Evolutionary conservation across 2,797 vertebrate genomes (phyloP).

Genomic region (Typhlichthys eigenmanni): DNA sequence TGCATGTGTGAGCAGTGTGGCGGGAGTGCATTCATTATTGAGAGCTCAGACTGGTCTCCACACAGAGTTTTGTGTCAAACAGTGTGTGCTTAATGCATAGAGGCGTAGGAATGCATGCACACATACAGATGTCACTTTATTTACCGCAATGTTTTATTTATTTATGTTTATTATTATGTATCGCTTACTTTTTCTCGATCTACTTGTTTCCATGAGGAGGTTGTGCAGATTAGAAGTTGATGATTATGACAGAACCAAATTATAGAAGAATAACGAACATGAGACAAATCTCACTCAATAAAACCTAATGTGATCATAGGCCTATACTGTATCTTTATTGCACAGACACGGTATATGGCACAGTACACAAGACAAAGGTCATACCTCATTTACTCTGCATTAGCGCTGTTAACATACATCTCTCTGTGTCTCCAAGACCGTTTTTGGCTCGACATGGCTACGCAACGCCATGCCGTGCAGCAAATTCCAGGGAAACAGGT

Average conservation of each 20-base stretch:
- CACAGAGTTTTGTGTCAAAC: slow-evolving; percentile 44
- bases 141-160: slow-evolving; percentile 61
- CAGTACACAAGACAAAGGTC: too few species aligned
- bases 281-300: too few species aligned
- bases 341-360: background rate
- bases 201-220: slow-evolving; percentile 54
- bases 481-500: slow-evolving; percentile 81
- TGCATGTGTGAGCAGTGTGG: too few species aligned
- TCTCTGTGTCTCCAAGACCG: slow-evolving; percentile 57
- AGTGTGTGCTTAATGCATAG: slow-evolving; percentile 5
- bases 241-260: too few species aligned
- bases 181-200: slow-evolving; percentile 71
- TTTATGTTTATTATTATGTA: slow-evolving; percentile 2
- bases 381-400: too few species aligned
- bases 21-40: too few species aligned
- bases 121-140: slow-evolving; percentile 43
- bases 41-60: slow-evolving; percentile 44
- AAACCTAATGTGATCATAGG: too few species aligned
- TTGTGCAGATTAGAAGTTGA: too few species aligned
- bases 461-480: slow-evolving; percentile 50
- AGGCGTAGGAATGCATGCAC: slow-evolving; percentile 57
- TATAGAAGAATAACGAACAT: too few species aligned
- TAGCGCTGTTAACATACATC: background rate
- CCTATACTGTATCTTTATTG: background rate
- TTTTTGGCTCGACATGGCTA: slow-evolving; percentile 55